Conservation (phyloP, 2,797 vertebrate species). For the Syndactyla subalaris region DNA sequence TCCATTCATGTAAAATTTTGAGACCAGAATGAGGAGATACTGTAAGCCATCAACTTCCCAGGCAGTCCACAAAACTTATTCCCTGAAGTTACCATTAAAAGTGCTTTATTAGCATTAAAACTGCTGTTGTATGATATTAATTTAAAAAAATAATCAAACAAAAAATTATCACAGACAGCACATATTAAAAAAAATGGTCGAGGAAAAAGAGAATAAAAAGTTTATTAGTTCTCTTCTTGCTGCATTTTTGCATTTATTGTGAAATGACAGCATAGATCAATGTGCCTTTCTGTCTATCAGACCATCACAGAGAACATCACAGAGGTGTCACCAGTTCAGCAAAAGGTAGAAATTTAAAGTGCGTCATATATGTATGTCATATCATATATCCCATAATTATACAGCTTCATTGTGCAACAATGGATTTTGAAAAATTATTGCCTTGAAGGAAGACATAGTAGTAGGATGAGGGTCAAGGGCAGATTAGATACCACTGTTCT, state of each 20-base stretch:
- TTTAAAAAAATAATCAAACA: fast-evolving
- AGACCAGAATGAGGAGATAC: background rate
- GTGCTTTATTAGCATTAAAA: background rate
- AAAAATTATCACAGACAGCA: background rate
- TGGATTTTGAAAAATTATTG: background rate
- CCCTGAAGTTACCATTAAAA: background rate
- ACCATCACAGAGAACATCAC: background rate
- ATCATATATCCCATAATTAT: background rate
- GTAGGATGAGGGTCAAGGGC: background rate
- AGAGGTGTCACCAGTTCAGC: background rate
- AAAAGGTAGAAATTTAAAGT: background rate
- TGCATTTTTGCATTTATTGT: background rate
- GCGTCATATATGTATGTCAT: background rate
- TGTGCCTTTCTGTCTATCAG: background rate
- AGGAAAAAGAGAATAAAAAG: background rate
- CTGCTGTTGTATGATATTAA: background rate
- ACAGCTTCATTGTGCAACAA: background rate
- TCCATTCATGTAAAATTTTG: background rate
- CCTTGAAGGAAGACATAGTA: background rate
- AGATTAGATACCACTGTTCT: background rate
- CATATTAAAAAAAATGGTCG: background rate
- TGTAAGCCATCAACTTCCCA: background rate
- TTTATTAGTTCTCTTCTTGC: background rate
- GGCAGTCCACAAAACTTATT: background rate
- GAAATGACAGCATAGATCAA: background rate